Percentiles rank a stretch among this genome's conserved stretches.
These are phyloP conservation scores for Rhinatrema bivittatum DNA, from an alignment of 2,797 vertebrate species.

Conservation along the genomic window DNA sequence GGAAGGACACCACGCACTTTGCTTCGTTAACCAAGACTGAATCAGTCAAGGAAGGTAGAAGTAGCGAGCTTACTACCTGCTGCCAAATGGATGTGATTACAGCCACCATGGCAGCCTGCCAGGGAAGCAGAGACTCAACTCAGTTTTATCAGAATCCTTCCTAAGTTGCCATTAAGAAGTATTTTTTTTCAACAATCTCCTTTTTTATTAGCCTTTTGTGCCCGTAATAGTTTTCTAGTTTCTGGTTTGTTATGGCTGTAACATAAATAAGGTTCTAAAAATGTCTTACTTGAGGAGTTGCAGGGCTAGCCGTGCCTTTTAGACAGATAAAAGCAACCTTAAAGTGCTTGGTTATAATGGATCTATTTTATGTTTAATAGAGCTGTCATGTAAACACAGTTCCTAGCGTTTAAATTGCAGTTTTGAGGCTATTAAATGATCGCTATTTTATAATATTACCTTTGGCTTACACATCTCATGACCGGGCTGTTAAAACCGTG, in stretches of 20 bases:
- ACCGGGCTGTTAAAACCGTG: constrained; percentile 38
- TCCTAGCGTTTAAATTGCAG: constrained; percentile 65
- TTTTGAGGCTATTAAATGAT: constrained; percentile 77
- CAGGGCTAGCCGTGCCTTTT: constrained; percentile 59
- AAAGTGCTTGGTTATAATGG: constrained; percentile 59
- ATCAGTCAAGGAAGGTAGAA: constrained; percentile 25
- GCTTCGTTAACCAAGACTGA: constrained; percentile 23
- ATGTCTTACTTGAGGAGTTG: constrained; percentile 67
- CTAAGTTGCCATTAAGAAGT: constrained; percentile 61
- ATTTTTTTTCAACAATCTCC: constrained; percentile 69
- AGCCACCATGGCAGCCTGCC: constrained; percentile 32
- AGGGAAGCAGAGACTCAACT: constrained; percentile 36
- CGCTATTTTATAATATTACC: constrained; percentile 63
- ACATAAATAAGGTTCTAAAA: constrained; percentile 75
- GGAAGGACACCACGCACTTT: constrained; percentile 2
- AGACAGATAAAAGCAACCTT: constrained; percentile 59
- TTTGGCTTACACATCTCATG: constrained; percentile 49
- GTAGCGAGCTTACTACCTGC: constrained; percentile 31
- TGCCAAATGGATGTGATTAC: constrained; percentile 42
- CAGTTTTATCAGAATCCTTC: constrained; percentile 52
- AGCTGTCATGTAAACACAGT: constrained; percentile 62
- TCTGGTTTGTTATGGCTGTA: constrained; percentile 68
- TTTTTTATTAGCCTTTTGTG: constrained; percentile 70
- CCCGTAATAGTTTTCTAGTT: constrained; percentile 70
- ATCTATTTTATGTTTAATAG: constrained; percentile 72